Evolutionary conservation across 2,888 invertebrate species (phyloP).

Genomic region (Noctua pronuba): DNA sequence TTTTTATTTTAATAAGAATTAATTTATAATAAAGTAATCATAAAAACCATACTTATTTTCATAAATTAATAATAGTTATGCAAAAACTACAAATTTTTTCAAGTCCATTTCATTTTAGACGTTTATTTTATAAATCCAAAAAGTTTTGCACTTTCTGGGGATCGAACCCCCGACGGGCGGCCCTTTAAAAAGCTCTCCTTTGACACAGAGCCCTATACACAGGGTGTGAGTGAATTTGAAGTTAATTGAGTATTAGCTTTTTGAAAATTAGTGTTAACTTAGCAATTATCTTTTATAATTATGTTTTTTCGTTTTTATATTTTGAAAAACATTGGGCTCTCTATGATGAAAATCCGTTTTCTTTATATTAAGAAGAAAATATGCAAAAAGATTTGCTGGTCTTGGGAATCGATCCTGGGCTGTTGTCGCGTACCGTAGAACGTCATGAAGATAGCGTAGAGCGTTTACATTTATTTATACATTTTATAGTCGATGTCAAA

Average conservation of each 20-base stretch:
- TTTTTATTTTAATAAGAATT: too few species aligned
- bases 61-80: neutral
- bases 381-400: neutral
- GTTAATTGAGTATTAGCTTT: too few species aligned
- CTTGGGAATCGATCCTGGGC: constrained; percentile 5
- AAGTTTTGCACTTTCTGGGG: constrained; percentile 13
- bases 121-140: constrained; percentile 19
- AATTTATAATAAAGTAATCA: neutral
- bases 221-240: neutral
- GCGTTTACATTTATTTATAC: neutral
- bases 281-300: too few species aligned
- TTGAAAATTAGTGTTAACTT: too few species aligned
- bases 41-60: neutral
- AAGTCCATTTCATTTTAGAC: too few species aligned
- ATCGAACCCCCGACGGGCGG: constrained; percentile 3
- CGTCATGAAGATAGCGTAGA: neutral
- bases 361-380: neutral
- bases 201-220: too few species aligned
- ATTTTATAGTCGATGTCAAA: neutral
- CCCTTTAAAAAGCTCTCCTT: neutral
- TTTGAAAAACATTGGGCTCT: neutral
- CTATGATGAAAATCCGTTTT: neutral
- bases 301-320: too few species aligned
- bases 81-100: neutral
- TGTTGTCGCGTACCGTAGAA: neutral